A percentile compares a stretch with the other conserved stretches of the same genome.
phyloP scores from a whole-genome alignment of 2,797 vertebrate genomes.

The Miichthys miiuy region DNA sequence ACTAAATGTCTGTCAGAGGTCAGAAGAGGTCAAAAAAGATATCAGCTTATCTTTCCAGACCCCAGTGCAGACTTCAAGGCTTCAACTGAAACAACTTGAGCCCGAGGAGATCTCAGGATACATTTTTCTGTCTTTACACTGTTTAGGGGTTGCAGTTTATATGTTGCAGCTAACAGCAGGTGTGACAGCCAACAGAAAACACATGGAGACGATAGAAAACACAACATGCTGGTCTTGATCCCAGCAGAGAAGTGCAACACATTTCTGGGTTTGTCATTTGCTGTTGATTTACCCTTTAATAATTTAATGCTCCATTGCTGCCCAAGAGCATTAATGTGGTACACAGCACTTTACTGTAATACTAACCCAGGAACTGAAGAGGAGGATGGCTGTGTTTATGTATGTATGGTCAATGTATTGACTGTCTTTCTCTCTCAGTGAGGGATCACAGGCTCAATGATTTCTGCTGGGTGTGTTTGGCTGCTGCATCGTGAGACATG shows the following conservation, averaged over 20 bases:
- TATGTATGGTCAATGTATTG: slow-evolving; percentile 28
- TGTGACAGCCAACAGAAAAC: background rate
- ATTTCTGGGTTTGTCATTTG: slow-evolving; percentile 20
- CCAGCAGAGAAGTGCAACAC: slow-evolving; percentile 2
- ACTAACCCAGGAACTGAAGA: slow-evolving; percentile 25
- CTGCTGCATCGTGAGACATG: background rate
- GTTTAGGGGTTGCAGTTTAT: background rate
- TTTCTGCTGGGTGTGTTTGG: slow-evolving; percentile 13
- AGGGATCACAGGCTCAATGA: slow-evolving; percentile 11
- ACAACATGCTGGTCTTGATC: background rate
- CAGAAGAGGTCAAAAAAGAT: background rate
- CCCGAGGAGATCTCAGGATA: background rate
- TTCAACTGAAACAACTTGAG: background rate
- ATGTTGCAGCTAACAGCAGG: background rate
- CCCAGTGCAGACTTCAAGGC: background rate
- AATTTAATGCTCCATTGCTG: slow-evolving; percentile 41
- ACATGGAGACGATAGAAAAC: background rate
- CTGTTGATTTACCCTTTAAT: slow-evolving; percentile 49
- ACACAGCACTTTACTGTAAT: slow-evolving; percentile 56
- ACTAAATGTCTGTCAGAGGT: background rate
- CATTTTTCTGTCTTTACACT: background rate
- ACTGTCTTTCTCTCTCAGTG: slow-evolving; percentile 19
- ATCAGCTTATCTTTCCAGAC: background rate
- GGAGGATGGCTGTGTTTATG: slow-evolving; percentile 16
- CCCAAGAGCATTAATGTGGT: slow-evolving; percentile 47